These are phyloP conservation scores for Eupeodes luniger DNA, from an alignment of 2,888 invertebrate genomes.

Conservation along the genomic window DNA sequence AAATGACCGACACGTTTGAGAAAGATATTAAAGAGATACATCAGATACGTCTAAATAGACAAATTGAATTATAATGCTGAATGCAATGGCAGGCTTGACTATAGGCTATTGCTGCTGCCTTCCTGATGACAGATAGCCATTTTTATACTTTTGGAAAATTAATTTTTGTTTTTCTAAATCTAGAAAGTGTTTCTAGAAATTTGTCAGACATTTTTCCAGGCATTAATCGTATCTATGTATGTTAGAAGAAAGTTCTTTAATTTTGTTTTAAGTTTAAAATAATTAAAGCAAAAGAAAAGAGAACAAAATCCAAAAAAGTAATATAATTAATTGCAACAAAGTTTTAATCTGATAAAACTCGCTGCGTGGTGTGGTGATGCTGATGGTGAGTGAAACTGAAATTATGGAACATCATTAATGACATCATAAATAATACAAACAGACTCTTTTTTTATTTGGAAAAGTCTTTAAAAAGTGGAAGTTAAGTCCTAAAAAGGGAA, in stretches of 20 bases:
- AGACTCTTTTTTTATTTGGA: conserved; percentile 7
- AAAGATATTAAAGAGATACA: conserved; percentile 24
- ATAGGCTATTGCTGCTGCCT: neutral
- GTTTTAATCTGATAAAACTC: neutral
- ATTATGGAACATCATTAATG: conserved; percentile 18
- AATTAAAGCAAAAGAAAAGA: conserved; percentile 6
- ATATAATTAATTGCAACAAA: conserved; percentile 5
- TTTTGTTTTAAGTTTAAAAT: neutral
- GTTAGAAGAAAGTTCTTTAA: neutral
- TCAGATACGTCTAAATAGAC: neutral
- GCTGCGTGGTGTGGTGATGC: neutral
- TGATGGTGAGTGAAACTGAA: neutral
- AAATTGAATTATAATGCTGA: conserved; percentile 13
- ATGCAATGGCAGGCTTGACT: neutral
- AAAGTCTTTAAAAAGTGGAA: conserved; percentile 25
- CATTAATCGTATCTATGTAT: conserved; percentile 18
- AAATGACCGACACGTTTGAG: conserved; percentile 18
- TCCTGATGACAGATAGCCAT: conserved; percentile 32
- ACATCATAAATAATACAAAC: neutral
- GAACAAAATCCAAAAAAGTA: conserved; percentile 5
- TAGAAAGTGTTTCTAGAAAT: conserved; percentile 66
- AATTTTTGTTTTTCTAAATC: conserved; percentile 40
- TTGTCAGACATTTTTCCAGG: conserved; percentile 16
- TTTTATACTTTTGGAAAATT: conserved; percentile 40
- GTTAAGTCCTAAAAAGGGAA: conserved; percentile 25